Evolutionary conservation across 1,140 invertebrate species (phyloP), one percentile per base, ranked within the genome.

Genomic region (Nilaparvata lugens): DNA sequence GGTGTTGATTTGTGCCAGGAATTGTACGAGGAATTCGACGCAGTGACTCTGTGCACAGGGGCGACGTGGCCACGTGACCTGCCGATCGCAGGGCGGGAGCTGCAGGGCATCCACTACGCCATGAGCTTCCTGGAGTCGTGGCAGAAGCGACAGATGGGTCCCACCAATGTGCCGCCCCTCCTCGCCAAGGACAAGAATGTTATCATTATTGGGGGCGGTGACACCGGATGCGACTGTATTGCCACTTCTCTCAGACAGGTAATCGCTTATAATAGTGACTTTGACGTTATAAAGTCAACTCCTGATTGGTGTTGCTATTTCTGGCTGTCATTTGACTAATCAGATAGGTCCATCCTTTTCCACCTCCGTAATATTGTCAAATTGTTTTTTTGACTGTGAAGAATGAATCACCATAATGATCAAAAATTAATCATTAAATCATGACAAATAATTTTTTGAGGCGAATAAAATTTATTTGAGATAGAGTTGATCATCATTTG

Each of bases 201-300:
- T 4, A 86, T 99, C 63, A 86, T 99, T 59, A 95, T 99, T 67
- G 97, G 97, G 19, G 97, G 97, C 13, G 97, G 97, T 24, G 97
- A 99, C 73, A 99, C 97, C n/a, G 97, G 97, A 0, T 96, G 93
- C 76, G 97, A 99, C 81, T 99, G 97, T 71, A 98, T 99, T 74
- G 97, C 91, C 40, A 99, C 97, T 2, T 95, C 95, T 2, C 79
- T 98, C 13, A 81, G 97, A 69, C 94, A 98, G 75, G 85, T 85
- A 66, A 69, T n/a, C n/a, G n/a, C n/a, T n/a, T n/a, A n/a, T n/a
- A n/a, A n/a, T n/a, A n/a, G n/a, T n/a, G n/a, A n/a, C n/a, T n/a
- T n/a, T n/a, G n/a, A n/a, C n/a, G n/a, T n/a, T n/a, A n/a, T n/a
- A n/a, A n/a, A n/a, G n/a, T n/a, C n/a, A n/a, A n/a, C n/a, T n/a